Base-by-base conservation (phyloP, 2,113 vertebrate genomes). In the Gallinago jamesoni region DNA sequence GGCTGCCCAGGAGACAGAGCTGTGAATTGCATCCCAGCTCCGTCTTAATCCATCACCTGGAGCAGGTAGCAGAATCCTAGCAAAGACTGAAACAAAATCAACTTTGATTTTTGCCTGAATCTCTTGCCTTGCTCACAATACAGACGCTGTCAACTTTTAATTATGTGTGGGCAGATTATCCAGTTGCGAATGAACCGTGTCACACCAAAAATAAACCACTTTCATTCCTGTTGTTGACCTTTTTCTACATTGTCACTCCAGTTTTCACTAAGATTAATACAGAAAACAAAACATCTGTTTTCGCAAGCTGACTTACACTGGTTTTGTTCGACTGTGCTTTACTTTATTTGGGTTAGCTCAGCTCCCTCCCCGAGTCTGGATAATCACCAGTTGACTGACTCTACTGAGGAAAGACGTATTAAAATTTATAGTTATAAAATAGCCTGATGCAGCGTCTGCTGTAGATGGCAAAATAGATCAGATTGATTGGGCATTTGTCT, bases 401-500 rank as follows among this genome's bases (percentile, higher is more conserved):
- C 21, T 28, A 80, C 68, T 21, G 39, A 91, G 62, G 77, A 48
- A 76, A 85, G 81, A 12, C 57, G n/a, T 37, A 93, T 96, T 82
- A 87, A 95, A 95, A 95, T 94, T 88, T 96, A 93, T 68, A 85
- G 67, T 77, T 92, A 90, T 89, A 77, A 94, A 94, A 94, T 92
- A 94, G 45, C 74, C 84, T 91, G 91, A 84, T 96, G 94, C 81
- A 77, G 67, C 31, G 21, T 90, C 89, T 96, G 86, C 69, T 94
- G 81, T 82, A 80, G 81, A 94, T 89, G 81, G 93, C 80, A 95
- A 95, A 95, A 93, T 89, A 77, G 90, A 94, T 92, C 0, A 3
- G 91, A 95, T 91, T 94, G 95, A 96, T 94, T 94, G 74, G 95
- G 81, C 84, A 95, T 96, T 93, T 96, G 81, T 94, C 91, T 94